These are phyloP conservation scores for Drosophila sulfurigaster DNA, from an alignment of 1,140 invertebrate species.

Conservation along the genomic window DNA sequence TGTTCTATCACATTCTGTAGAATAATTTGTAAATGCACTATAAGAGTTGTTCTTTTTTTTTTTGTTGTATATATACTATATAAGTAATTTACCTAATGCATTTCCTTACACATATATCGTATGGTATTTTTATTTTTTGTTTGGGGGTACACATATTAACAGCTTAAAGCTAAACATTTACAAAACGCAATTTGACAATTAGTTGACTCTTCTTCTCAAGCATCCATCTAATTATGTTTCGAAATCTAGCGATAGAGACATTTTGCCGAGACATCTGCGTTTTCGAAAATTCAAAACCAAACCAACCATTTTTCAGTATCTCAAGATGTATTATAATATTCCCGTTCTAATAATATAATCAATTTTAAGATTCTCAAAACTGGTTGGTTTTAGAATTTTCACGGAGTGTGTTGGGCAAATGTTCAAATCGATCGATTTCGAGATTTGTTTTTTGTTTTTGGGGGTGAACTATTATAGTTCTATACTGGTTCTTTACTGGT, in stretches of 20 bases:
- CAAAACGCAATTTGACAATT: conserved; percentile 34
- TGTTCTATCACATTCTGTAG: conserved; percentile 50
- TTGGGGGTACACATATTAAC: conserved; percentile 42
- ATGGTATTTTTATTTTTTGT: neutral
- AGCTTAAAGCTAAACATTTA: conserved; percentile 62
- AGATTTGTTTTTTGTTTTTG: neutral
- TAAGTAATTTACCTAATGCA: conserved; percentile 29
- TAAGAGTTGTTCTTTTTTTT: conserved; percentile 30
- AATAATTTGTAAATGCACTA: conserved; percentile 42
- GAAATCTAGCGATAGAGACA: neutral
- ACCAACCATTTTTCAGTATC: conserved; percentile 76
- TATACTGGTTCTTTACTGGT: conserved; percentile 9
- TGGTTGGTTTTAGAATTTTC: conserved; percentile 81
- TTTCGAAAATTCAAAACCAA: conserved; percentile 77
- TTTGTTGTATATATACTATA: conserved; percentile 22
- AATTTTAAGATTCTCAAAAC: conserved; percentile 64
- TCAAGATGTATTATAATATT: conserved; percentile 44
- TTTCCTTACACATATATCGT: conserved; percentile 11
- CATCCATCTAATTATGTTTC: neutral
- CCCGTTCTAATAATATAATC: neutral
- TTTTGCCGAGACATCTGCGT: neutral
- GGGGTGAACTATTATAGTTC: conserved; percentile 15
- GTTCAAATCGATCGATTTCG: neutral
- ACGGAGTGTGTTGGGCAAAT: conserved; percentile 11
- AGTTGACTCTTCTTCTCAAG: neutral